These are phyloP conservation scores for Homarus gammarus DNA, from an alignment of 2,888 invertebrate genomes.

Conservation along the genomic window DNA sequence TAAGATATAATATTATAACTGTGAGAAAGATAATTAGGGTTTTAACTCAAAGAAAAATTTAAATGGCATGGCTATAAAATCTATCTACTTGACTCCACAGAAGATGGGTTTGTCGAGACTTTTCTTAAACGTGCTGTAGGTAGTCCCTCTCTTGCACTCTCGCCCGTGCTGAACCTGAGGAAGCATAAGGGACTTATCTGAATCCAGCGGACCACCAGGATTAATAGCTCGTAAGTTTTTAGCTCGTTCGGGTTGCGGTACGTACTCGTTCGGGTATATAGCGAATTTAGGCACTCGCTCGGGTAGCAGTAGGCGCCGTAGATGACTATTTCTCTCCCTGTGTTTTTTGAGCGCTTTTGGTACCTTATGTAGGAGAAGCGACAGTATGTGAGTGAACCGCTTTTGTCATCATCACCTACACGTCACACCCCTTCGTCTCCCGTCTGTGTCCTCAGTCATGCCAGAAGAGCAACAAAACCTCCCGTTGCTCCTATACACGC, in stretches of 20 bases:
- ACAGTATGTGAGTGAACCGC: constrained; percentile 24
- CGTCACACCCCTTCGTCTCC: too few species aligned
- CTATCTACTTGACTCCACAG: background rate
- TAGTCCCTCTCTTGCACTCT: background rate
- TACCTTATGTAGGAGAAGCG: constrained; percentile 56
- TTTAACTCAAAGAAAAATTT: background rate
- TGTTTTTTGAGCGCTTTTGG: constrained; percentile 60
- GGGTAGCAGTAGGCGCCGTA: constrained; percentile 18
- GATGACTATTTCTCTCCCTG: constrained; percentile 18
- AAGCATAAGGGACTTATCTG: background rate
- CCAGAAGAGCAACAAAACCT: too few species aligned
- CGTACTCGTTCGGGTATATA: background rate
- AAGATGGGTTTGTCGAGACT: background rate
- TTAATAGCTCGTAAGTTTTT: background rate
- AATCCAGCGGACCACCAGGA: constrained; percentile 9
- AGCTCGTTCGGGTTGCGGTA: too few species aligned
- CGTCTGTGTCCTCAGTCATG: too few species aligned
- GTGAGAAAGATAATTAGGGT: background rate
- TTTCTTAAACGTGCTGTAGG: background rate
- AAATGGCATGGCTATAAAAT: background rate
- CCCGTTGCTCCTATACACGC: too few species aligned
- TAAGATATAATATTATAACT: background rate
- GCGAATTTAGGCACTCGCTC: background rate
- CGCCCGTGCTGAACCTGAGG: background rate
- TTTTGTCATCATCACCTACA: background rate